These are phyloP conservation scores for Tor tambroides DNA, from an alignment of 2,113 vertebrate genomes.

Conservation along the genomic window DNA sequence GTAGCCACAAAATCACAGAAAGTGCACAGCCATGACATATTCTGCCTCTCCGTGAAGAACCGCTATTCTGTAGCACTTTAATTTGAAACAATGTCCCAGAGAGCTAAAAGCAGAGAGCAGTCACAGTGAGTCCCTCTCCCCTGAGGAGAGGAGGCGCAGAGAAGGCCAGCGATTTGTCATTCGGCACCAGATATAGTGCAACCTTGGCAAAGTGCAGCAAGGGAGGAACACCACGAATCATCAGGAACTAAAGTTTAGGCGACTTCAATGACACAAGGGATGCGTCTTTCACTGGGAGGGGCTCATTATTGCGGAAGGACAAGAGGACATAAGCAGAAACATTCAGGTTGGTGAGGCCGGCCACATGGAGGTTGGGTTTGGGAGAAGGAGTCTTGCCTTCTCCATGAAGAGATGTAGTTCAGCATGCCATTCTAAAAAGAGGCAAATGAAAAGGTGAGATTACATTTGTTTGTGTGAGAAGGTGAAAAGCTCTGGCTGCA, in stretches of 20 bases:
- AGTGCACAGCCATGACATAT: conserved; percentile 41
- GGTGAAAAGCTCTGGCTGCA: background rate
- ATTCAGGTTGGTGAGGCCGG: background rate
- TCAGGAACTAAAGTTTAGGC: conserved; percentile 62
- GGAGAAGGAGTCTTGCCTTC: background rate
- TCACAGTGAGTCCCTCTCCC: conserved; percentile 56
- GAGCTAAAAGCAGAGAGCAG: conserved; percentile 53
- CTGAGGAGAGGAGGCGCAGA: conserved; percentile 48
- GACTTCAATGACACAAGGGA: conserved; percentile 58
- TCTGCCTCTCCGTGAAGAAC: conserved; percentile 45
- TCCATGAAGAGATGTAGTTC: background rate
- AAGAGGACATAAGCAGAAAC: conserved; percentile 50
- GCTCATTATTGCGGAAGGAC: conserved; percentile 59
- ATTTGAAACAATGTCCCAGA: conserved; percentile 64
- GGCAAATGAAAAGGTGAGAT: background rate
- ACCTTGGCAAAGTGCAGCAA: conserved; percentile 63
- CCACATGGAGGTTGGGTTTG: background rate
- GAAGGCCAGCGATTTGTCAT: conserved; percentile 63
- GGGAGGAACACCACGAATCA: conserved; percentile 61
- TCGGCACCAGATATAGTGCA: conserved; percentile 63
- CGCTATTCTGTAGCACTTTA: conserved; percentile 54
- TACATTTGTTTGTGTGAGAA: conserved; percentile 10
- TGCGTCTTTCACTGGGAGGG: conserved; percentile 40
- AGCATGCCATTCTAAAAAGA: background rate
- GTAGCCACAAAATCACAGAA: background rate